Conservation (phyloP, 2,888 invertebrate genomes). For the Schrankia costaestrigalis region DNA sequence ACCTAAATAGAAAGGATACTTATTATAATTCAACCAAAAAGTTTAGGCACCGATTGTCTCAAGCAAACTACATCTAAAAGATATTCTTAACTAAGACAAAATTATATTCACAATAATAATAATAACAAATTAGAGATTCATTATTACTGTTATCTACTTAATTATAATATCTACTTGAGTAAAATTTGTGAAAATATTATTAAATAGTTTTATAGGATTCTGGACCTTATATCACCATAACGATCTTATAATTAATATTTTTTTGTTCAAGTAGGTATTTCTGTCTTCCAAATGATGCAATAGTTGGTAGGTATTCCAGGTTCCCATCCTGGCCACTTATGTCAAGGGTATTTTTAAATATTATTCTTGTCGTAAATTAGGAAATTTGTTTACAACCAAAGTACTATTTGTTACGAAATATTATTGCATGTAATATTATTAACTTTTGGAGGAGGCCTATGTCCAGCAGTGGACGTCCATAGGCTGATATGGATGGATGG, state of each 20-base stretch:
- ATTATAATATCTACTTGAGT: constrained; percentile 26
- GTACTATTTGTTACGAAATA: no score
- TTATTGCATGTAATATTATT: no score
- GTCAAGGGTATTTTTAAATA: no score
- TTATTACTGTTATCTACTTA: constrained; percentile 11
- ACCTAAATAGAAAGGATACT: constrained; percentile 19
- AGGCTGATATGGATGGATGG: no score
- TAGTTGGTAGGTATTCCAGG: no score
- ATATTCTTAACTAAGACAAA: constrained; percentile 27
- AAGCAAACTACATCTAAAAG: constrained; percentile 60
- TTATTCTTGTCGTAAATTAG: no score
- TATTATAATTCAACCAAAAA: no score
- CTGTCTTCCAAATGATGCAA: no score
- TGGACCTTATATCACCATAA: constrained; percentile 41
- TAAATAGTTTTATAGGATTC: constrained; percentile 18
- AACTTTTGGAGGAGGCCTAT: no score
- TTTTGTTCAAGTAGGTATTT: background rate
- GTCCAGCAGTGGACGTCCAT: no score
- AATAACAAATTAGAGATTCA: constrained; percentile 31
- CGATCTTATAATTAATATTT: background rate
- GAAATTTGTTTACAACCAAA: no score
- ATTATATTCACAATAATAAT: constrained; percentile 26
- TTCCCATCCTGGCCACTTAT: no score
- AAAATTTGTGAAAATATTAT: constrained; percentile 29
- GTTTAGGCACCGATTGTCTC: constrained; percentile 63